Evolutionary conservation across 2,888 invertebrate genomes (phyloP), one percentile per base, ranked within the genome.

Genomic region (Brachyptera risi): DNA sequence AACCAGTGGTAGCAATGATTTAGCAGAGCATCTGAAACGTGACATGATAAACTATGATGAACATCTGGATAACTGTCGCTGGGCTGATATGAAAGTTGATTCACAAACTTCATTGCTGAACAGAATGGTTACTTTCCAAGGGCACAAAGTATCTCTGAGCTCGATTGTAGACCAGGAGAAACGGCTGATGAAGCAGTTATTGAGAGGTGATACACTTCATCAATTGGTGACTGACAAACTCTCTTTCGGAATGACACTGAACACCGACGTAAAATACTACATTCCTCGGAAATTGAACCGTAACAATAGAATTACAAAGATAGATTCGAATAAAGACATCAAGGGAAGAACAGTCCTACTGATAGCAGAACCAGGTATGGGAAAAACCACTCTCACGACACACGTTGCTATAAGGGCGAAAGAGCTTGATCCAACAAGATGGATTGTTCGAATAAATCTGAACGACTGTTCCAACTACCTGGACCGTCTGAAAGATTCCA

Each of bases 301-400:
- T 7, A 17, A 42, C n/a, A 47, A 26, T 9, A 24, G 15, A 19
- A n/a, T n/a, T n/a, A 21, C 27, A 2, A n/a, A 58, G 15, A 27
- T 58, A 4, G 44, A 44, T 2, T 44, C 51, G 1, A 17, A 35
- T 7, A 13, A 26, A 3, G 51, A 37, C 24, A n/a, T 51, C 4
- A 15, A 13, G 11, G 59, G 19, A 11, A 50, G 40, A 15, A 24
- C 26, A 0, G 38, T 54, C 2, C 24, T 59, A 3, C 31, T 59
- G 1, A 26, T 38, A 1, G 59, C 59, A 7, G 59, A 59, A 26
- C 59, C 59, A 11, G 59, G 59, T 3, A 59, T 59, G 59, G 59
- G 59, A n/a, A 59, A 59, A 40, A 38, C 59, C 9, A 59, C 59
- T 1, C 38, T 59, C 9, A 23, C 51, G 19, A 50, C 51, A 5